A percentile compares a stretch with the other conserved stretches of the same genome.
phyloP scores from a whole-genome alignment of 1,140 invertebrate genomes.

The Triops cancriformis region DNA sequence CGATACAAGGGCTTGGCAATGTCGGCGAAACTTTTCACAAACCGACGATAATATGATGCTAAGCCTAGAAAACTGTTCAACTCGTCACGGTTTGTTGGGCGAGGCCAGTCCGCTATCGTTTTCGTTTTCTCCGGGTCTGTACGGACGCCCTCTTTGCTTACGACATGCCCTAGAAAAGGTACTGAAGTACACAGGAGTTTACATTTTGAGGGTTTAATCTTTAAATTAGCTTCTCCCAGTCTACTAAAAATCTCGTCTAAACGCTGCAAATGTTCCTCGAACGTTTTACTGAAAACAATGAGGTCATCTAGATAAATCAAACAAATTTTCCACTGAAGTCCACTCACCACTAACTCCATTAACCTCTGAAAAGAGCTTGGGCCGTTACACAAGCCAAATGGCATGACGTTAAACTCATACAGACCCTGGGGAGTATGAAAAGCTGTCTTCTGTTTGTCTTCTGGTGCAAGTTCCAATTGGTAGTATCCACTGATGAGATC shows the following conservation, averaged over 20 bases:
- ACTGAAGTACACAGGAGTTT: slow-evolving; percentile 36
- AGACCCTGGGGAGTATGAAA: slow-evolving; percentile 37
- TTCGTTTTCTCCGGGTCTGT: slow-evolving; percentile 39
- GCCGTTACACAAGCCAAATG: slow-evolving; percentile 34
- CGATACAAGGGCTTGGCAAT: slow-evolving; percentile 36
- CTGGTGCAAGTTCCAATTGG: slow-evolving; percentile 46
- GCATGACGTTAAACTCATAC: slow-evolving; percentile 37
- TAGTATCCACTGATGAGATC: slow-evolving; percentile 46
- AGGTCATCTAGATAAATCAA: slow-evolving; percentile 23
- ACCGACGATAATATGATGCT: slow-evolving; percentile 42
- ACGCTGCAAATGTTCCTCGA: slow-evolving; percentile 29
- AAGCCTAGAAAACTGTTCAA: slow-evolving; percentile 41
- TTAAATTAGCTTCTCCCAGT: slow-evolving; percentile 30
- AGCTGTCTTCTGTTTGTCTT: too few species aligned
- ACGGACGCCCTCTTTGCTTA: slow-evolving; percentile 35
- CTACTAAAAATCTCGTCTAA: slow-evolving; percentile 25
- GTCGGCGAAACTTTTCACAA: slow-evolving; percentile 38
- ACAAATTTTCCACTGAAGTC: slow-evolving; percentile 25
- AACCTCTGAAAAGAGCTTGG: slow-evolving; percentile 32
- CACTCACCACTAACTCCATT: slow-evolving; percentile 32
- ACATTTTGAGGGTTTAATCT: slow-evolving; percentile 37
- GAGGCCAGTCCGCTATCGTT: slow-evolving; percentile 35
- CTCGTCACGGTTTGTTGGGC: slow-evolving; percentile 37
- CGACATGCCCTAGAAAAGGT: slow-evolving; percentile 38
- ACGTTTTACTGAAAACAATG: slow-evolving; percentile 22